These are phyloP conservation scores for Empidonax traillii DNA, from an alignment of 2,113 vertebrate genomes.

Conservation along the genomic window DNA sequence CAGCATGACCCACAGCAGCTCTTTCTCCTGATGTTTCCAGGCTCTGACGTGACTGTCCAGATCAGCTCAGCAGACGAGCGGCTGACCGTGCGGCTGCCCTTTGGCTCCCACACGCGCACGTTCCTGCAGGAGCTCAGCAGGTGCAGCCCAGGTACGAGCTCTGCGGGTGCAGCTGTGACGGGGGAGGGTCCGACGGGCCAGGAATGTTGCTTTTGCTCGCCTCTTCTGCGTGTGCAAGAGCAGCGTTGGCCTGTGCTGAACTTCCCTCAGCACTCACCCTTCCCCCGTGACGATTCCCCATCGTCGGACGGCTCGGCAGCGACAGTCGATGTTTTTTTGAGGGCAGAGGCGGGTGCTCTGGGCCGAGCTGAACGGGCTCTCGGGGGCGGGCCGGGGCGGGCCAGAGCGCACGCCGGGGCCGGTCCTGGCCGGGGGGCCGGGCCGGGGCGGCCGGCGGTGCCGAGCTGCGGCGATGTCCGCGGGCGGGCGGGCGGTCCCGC, in stretches of 20 bases:
- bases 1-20: not conserved
- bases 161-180: rapidly evolving
- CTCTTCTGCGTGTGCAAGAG: rapidly evolving
- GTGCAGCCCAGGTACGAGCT: conserved; percentile 78
- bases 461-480: no score
- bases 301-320: rapidly evolving
- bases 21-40: conserved; percentile 30
- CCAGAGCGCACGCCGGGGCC: not conserved
- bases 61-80: conserved; percentile 68
- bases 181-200: rapidly evolving
- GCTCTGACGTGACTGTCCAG: conserved; percentile 85
- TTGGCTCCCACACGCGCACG: conserved; percentile 86
- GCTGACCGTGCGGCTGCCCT: conserved; percentile 82
- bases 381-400: not conserved
- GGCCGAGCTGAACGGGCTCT: not conserved
- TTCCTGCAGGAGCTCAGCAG: conserved; percentile 85
- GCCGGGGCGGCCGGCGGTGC: no score
- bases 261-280: not conserved
- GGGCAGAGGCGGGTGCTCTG: not conserved
- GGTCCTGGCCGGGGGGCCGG: no score
- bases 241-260: rapidly evolving
- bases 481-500: no score
- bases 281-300: not conserved
- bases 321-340: rapidly evolving
- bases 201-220: rapidly evolving